Conservation (phyloP, 2,797 vertebrate genomes). For the Malurus splendens region DNA sequence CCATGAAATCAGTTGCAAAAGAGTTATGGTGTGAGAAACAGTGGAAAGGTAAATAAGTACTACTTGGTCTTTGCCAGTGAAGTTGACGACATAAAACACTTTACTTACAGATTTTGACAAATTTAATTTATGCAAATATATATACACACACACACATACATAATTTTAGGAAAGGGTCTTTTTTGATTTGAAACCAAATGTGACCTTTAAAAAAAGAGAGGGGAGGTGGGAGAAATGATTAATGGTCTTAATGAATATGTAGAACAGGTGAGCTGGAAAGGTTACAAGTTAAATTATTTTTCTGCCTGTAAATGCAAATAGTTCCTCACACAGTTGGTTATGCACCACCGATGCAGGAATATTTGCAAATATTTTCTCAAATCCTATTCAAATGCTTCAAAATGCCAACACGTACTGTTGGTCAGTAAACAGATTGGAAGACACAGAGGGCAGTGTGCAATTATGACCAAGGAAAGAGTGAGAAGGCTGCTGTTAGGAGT, state of each 20-base stretch:
- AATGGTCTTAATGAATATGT: conserved; percentile 49
- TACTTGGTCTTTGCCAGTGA: background rate
- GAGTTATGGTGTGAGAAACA: background rate
- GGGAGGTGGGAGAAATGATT: conserved; percentile 14
- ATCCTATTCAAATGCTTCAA: conserved; percentile 4
- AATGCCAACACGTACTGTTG: background rate
- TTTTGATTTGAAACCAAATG: conserved; percentile 3
- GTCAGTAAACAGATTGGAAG: conserved; percentile 26
- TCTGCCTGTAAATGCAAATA: conserved; percentile 34
- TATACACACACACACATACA: background rate
- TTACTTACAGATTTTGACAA: background rate
- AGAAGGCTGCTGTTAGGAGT: background rate
- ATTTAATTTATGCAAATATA: background rate
- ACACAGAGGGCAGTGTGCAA: conserved; percentile 27
- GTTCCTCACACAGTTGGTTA: background rate
- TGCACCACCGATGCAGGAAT: background rate
- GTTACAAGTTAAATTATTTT: conserved; percentile 39
- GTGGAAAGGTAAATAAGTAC: background rate
- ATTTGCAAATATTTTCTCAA: conserved; percentile 55
- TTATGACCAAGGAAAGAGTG: background rate
- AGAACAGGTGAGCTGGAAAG: conserved; percentile 31
- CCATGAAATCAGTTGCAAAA: background rate
- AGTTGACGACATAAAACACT: background rate
- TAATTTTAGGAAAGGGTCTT: background rate
- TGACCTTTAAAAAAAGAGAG: conserved; percentile 12